Percentiles rank a stretch among this genome's conserved stretches.
Conservation (phyloP, 2,888 invertebrate genomes). For the Pachymerium ferrugineum region DNA sequence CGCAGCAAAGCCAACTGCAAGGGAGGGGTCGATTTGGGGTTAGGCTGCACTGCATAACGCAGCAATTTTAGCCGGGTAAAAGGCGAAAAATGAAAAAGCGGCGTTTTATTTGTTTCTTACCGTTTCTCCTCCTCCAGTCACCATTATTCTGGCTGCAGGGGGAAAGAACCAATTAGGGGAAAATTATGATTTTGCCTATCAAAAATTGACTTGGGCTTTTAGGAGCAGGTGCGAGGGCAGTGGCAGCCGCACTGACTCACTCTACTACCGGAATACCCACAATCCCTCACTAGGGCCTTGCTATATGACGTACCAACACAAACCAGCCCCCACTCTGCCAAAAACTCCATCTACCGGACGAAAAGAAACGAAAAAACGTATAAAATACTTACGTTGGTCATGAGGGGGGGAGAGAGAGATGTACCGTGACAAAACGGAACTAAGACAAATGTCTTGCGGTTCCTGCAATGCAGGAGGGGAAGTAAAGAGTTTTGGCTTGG, state of each 20-base stretch:
- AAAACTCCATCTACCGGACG: background rate
- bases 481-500: background rate
- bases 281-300: background rate
- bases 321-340: too few relatives aligned
- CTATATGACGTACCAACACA: too few relatives aligned
- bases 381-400: background rate
- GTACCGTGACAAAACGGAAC: too few relatives aligned
- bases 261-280: conserved; percentile 5
- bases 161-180: too few relatives aligned
- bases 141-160: background rate
- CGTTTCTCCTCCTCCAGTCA: conserved; percentile 1
- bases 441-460: too few relatives aligned
- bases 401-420: too few relatives aligned
- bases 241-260: conserved; percentile 13
- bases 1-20: too few relatives aligned
- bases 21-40: background rate
- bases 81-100: background rate
- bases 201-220: too few relatives aligned
- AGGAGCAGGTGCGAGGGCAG: conserved; percentile 6
- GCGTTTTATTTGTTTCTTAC: background rate
- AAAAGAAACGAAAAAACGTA: background rate
- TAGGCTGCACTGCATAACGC: background rate
- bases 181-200: too few relatives aligned
- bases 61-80: background rate
- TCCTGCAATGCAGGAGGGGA: background rate